Conservation (phyloP, 2,797 vertebrate genomes). For the Sebastes cheni region DNA sequence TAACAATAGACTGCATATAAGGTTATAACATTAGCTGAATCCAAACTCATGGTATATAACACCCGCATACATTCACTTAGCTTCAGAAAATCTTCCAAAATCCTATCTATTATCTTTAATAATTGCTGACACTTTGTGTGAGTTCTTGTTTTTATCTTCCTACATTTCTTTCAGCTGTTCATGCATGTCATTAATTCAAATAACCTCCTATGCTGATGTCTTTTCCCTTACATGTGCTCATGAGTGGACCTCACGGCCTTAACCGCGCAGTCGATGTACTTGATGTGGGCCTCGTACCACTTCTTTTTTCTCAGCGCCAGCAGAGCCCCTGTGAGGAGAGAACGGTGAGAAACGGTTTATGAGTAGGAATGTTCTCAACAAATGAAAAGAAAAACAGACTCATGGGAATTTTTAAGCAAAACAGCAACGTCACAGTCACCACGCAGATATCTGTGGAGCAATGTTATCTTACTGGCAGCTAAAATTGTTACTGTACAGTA, state of each 20-base stretch:
- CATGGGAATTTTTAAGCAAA: neutral
- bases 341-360: rapidly evolving
- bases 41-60: neutral
- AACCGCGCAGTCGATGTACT: neutral
- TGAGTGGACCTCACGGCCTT: neutral
- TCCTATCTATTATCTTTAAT: no score
- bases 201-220: neutral
- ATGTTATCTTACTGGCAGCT: neutral
- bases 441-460: neutral
- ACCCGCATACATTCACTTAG: neutral
- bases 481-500: neutral
- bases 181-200: neutral
- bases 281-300: constrained; percentile 16
- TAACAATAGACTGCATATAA: neutral
- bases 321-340: constrained; percentile 27
- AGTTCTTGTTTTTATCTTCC: neutral
- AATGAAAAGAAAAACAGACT: neutral
- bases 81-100: neutral
- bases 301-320: constrained; percentile 37
- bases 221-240: constrained; percentile 27
- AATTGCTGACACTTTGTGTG: no score
- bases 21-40: neutral
- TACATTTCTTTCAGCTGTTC: neutral
- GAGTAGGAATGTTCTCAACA: neutral
- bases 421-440: neutral